Base-by-base conservation (phyloP, 2,888 invertebrate genomes). In the Aleiodes leptofemur region DNA sequence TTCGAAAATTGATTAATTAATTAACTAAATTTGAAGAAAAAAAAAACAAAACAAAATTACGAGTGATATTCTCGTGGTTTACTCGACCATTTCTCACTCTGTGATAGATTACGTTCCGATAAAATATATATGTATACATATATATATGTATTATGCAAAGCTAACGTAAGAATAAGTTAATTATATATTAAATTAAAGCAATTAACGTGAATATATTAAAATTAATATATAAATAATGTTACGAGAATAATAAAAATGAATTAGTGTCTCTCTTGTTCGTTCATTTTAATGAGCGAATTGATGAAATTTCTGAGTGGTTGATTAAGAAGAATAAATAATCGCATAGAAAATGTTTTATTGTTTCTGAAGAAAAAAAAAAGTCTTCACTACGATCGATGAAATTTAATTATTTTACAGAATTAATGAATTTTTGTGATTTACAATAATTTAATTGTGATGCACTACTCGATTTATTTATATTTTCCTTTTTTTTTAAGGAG, bases 401-500 rank as follows among this genome's bases (percentile, higher is more conserved):
- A 53, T 14, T 59, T 71, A 59, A 11, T 51, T 59, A 29, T 57
- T 8, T 43, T 43, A 43, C 43, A 43, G 43, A 43, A 59, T 43
- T 48, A 14, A 29, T 57, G 57, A 14, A 68, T 5, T 68, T 50
- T n/a, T 4, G 11, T n/a, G 29, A 68, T 53, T 29, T 13, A 23
- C 48, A 11, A 31, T 68, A 23, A 9, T 50, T 59, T 16, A 50
- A 59, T 38, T 38, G 34, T 38, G 16, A 48, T 64, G 11, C 16
- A 43, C 64, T 64, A 43, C 43, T 16, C 34, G 11, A 64, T 64
- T 64, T 16, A 43, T 43, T 4, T 43, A 43, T 5, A 34, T 64
- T 23, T 64, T 61, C 16, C 8, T 23, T 43, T 64, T 7, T 29
- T 13, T 11, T 81, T 66, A 82, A 34, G 72, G 59, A 57, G 87